A percentile compares a stretch with the other conserved stretches of the same genome.
These are phyloP conservation scores for Rhingia rostrata DNA, from an alignment of 2,888 invertebrate species.

Conservation along the genomic window DNA sequence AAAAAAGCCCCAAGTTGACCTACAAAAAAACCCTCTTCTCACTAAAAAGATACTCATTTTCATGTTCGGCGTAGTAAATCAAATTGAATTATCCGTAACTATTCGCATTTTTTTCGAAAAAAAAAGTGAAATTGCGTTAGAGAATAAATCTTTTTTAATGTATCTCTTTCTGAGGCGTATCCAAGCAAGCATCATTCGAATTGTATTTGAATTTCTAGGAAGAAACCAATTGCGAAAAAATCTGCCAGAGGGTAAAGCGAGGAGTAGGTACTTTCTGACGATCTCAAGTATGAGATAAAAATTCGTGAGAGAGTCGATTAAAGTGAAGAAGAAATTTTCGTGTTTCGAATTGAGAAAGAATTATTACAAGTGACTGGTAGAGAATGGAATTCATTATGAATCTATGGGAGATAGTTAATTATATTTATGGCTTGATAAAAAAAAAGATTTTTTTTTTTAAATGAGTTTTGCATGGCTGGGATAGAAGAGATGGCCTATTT, in stretches of 20 bases:
- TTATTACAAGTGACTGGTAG: conserved; percentile 10
- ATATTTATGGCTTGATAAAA: conserved; percentile 6
- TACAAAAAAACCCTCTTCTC: conserved; percentile 11
- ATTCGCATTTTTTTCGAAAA: conserved; percentile 2
- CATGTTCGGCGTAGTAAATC: conserved; percentile 51
- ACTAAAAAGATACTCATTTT: conserved; percentile 35
- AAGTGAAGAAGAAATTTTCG: conserved; percentile 8
- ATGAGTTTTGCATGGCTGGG: background rate
- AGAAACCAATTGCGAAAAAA: background rate
- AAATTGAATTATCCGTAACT: conserved; percentile 59
- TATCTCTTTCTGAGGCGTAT: conserved; percentile 36
- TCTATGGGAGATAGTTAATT: conserved; percentile 31
- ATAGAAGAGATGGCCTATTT: conserved; percentile 1
- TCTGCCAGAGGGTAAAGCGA: background rate
- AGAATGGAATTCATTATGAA: conserved; percentile 35
- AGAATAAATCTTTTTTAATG: conserved; percentile 34
- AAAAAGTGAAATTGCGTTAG: conserved; percentile 28
- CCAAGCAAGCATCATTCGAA: conserved; percentile 11
- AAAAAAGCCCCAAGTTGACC: conserved; percentile 16
- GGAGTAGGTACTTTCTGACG: background rate
- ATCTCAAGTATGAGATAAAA: conserved; percentile 44
- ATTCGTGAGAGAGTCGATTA: conserved; percentile 47
- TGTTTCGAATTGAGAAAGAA: background rate
- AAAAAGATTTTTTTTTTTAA: background rate
- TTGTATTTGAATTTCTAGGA: conserved; percentile 18